Conservation (phyloP, 2,113 vertebrate genomes). For the Tupaia chinensis region DNA sequence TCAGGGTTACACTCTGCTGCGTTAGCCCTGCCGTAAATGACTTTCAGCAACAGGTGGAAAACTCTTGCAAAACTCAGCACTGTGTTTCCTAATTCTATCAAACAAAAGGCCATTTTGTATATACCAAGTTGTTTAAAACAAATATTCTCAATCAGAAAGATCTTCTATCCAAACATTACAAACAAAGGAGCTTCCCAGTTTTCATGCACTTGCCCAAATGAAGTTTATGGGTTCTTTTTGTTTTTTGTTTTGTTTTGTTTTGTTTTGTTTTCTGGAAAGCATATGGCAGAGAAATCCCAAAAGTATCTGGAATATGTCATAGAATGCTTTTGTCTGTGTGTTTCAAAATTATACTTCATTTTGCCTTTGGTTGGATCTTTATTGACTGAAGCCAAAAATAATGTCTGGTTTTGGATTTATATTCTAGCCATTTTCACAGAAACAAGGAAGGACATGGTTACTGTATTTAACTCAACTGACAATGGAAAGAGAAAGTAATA, state of each 20-base stretch:
- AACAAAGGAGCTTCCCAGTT: background rate
- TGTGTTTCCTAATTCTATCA: background rate
- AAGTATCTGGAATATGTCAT: background rate
- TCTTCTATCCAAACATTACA: background rate
- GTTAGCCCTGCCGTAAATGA: background rate
- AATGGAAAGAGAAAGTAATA: background rate
- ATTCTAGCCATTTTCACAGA: constrained; percentile 36
- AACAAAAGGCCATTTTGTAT: background rate
- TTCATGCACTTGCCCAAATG: background rate
- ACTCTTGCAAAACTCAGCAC: background rate
- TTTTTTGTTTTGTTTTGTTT: background rate
- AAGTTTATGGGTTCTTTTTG: background rate
- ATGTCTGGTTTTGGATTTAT: constrained; percentile 28
- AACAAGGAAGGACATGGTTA: background rate
- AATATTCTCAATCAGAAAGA: background rate
- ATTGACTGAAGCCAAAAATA: constrained; percentile 26
- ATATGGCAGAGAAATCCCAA: background rate
- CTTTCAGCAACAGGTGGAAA: background rate
- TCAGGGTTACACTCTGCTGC: background rate
- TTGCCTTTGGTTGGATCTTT: background rate
- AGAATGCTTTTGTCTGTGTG: background rate
- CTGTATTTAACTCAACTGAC: background rate
- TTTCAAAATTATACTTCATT: background rate
- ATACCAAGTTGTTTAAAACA: background rate
- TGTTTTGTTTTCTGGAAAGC: background rate